A percentile compares a stretch with the other conserved stretches of the same genome.
These are phyloP conservation scores for Diuraphis noxia DNA, from an alignment of 1,140 invertebrate genomes.

Conservation along the genomic window DNA sequence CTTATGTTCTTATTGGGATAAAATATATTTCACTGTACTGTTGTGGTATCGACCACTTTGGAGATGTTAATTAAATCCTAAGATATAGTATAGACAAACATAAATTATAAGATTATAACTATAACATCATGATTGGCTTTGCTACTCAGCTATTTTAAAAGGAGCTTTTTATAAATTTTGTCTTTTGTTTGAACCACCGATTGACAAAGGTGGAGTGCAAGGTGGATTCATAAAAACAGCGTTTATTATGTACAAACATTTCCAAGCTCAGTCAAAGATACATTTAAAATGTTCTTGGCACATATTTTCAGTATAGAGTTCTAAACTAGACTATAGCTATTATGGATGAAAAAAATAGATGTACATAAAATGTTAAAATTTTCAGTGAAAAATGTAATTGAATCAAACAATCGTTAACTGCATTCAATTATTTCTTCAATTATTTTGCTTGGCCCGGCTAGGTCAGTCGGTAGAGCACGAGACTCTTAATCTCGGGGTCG, in stretches of 20 bases:
- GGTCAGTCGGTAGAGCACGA: constrained; percentile 65
- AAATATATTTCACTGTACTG: background rate
- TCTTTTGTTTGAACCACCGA: background rate
- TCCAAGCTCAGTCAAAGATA: background rate
- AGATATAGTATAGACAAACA: background rate
- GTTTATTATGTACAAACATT: background rate
- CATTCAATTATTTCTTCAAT: background rate
- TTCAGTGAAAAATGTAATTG: background rate
- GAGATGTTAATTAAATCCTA: background rate
- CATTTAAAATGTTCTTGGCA: background rate
- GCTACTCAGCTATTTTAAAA: background rate
- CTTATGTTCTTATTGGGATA: background rate
- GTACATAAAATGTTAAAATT: background rate
- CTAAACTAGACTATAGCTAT: background rate
- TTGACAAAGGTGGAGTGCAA: background rate
- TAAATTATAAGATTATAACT: too few relatives aligned
- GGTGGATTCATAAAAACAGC: background rate
- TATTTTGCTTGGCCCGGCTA: constrained; percentile 58
- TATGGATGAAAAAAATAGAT: background rate
- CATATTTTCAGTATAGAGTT: background rate
- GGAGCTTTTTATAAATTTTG: background rate
- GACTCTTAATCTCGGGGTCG: constrained; percentile 67
- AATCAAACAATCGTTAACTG: background rate
- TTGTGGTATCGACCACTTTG: background rate
- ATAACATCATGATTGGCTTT: background rate